Evolutionary conservation across 2,888 invertebrate genomes (phyloP).

Genomic region (Xestia c-nigrum): DNA sequence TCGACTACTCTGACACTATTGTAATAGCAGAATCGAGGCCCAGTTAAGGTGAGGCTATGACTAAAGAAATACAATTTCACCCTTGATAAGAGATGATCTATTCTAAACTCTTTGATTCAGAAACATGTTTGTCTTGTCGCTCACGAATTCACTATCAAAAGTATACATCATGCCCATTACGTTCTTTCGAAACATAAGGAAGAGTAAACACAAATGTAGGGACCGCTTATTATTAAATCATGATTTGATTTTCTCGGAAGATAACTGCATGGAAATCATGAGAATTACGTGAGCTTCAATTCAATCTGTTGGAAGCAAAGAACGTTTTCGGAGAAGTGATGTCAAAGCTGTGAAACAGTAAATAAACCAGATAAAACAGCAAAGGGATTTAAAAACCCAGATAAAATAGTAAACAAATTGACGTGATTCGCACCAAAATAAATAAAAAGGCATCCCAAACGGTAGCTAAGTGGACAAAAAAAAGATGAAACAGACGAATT

Average conservation of each 20-base stretch:
- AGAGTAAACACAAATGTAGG: slow-evolving; percentile 6
- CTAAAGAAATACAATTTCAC: neutral
- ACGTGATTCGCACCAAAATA: slow-evolving; percentile 23
- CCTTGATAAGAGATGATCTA: neutral
- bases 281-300: neutral
- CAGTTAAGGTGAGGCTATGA: neutral
- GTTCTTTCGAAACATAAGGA: slow-evolving; percentile 8
- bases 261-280: slow-evolving; percentile 10
- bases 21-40: too few species aligned
- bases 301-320: neutral
- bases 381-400: slow-evolving; percentile 3
- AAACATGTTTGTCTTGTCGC: neutral
- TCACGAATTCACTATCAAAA: slow-evolving; percentile 23
- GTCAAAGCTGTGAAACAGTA: neutral
- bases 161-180: slow-evolving; percentile 20
- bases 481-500: slow-evolving; percentile 54
- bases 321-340: neutral
- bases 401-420: slow-evolving; percentile 34
- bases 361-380: slow-evolving; percentile 12
- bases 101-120: neutral
- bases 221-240: slow-evolving; percentile 13
- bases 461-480: slow-evolving; percentile 41
- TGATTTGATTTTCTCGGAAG: slow-evolving; percentile 5
- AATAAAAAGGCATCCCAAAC: slow-evolving; percentile 29
- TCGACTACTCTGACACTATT: too few species aligned